Evolutionary conservation across 2,888 invertebrate species (phyloP).

Genomic region (Phragmatobia fuliginosa): DNA sequence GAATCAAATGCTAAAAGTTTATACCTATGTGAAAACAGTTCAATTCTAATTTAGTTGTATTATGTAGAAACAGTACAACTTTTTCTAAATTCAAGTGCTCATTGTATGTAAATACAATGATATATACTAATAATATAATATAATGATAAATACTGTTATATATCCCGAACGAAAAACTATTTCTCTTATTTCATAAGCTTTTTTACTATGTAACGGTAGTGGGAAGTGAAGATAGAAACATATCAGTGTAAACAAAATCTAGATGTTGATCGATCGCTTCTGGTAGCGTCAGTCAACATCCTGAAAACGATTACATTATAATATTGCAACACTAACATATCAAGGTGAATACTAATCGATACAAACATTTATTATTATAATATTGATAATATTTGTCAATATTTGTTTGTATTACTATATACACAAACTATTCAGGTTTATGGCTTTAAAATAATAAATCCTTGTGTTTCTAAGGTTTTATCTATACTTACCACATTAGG

Average conservation of each 20-base stretch:
- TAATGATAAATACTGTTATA: not conserved
- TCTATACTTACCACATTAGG: too few species aligned
- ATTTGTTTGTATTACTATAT: too few species aligned
- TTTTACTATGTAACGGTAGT: not conserved
- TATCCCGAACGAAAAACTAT: not conserved
- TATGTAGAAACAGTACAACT: not conserved
- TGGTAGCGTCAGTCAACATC: not conserved
- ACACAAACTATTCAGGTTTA: not conserved
- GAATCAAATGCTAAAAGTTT: too few species aligned
- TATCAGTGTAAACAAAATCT: conserved; percentile 3
- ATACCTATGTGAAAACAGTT: not conserved
- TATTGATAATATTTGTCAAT: not conserved
- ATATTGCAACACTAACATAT: conserved; percentile 1
- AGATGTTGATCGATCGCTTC: not conserved
- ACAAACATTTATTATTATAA: not conserved
- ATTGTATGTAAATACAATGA: too few species aligned
- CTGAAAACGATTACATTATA: not conserved
- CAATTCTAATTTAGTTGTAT: not conserved
- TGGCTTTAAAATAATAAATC: not conserved
- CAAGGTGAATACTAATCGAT: not conserved
- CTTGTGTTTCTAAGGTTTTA: too few species aligned
- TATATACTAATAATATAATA: too few species aligned
- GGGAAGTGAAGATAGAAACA: conserved; percentile 3
- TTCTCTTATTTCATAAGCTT: not conserved
- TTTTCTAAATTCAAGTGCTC: too few species aligned